Evolutionary conservation across 2,888 invertebrate species (phyloP), one percentile per base, ranked within the genome.

Genomic region (Theodoxus fluviatilis): DNA sequence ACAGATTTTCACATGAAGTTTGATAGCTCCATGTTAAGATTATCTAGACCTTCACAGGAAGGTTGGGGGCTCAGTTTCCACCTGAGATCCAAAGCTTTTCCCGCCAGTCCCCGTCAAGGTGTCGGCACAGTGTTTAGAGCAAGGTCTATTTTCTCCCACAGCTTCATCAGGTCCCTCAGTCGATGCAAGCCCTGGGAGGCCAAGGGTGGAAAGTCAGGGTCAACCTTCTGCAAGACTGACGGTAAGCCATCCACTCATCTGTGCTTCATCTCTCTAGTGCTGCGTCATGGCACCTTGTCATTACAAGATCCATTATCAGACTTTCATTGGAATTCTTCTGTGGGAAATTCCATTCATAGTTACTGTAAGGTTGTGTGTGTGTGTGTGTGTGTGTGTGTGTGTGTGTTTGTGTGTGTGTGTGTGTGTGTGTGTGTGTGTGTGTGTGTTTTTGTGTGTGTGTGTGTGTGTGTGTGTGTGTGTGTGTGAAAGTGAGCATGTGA

Each of bases 131-230:
- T 31, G 15, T 63, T 4, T 28, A 38, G 66, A 33, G 1, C 57
- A 57, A n/a, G 18, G 18, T 22, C 38, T 3, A 31, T 18, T 38
- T 66, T 65, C 22, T 25, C 66, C 76, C 78, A n/a, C 75, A 86
- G 86, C 70, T 87, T 79, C 70, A 84, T 87, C 65, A 78, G 84
- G 1, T 86, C 87, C 4, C 72, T 87, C 37, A 83, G 85, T 64
- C 75, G 85, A 28, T 87, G 86, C 76, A 81, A 83, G 71, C 79
- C 82, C 15, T 87, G 86, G 86, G 81, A 83, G 63, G 96, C 98
- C 0, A 90, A 93, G 76, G 99, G 98, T 3, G 99, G 99, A 40
- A 99, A 99, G 88, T 98, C 98, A 0, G 98, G 98, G 0, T 97
- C 96, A 7, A 92, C 93, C 40, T 99, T 99, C 89, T 94, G 94